Evolutionary conservation across 2,888 invertebrate species (phyloP).

Genomic region (Thyatira batis): DNA sequence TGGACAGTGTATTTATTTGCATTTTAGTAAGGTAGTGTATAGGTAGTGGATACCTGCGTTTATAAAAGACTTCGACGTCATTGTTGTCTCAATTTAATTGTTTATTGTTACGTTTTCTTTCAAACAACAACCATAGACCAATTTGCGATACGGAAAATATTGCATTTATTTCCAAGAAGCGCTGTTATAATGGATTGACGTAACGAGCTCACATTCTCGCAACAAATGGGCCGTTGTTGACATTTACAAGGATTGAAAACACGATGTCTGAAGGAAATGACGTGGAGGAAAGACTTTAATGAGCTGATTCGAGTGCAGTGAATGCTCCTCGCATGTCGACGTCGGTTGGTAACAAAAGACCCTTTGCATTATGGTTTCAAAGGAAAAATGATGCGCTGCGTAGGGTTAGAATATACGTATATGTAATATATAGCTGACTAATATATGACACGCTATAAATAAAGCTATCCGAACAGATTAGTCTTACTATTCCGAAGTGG

Average conservation of each 20-base stretch:
- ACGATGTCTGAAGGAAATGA: slow-evolving; percentile 64
- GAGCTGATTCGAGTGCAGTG: slow-evolving; percentile 62
- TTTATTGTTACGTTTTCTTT: too few relatives aligned
- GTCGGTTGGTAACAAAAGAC: slow-evolving; percentile 40
- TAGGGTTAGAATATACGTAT: slow-evolving; percentile 18
- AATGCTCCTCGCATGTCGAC: slow-evolving; percentile 43
- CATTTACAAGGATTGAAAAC: slow-evolving; percentile 40
- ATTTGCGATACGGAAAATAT: not conserved
- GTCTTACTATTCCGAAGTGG: not conserved
- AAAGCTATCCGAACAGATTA: not conserved
- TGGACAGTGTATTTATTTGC: too few relatives aligned
- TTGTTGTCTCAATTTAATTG: too few relatives aligned
- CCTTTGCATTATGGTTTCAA: slow-evolving; percentile 55
- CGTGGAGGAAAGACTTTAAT: slow-evolving; percentile 60
- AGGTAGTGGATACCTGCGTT: too few relatives aligned
- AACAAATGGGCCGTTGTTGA: slow-evolving; percentile 25
- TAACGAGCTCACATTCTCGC: slow-evolving; percentile 39
- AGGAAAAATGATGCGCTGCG: slow-evolving; percentile 46
- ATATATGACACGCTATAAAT: not conserved
- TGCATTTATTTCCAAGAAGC: not conserved
- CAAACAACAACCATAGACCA: not conserved
- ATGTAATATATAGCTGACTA: slow-evolving; percentile 3
- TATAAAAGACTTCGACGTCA: too few relatives aligned
- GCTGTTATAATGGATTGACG: slow-evolving; percentile 19
- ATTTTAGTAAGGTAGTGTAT: too few relatives aligned